phyloP scores from a whole-genome alignment of 1,140 invertebrate species.

The Megalopta genalis region DNA sequence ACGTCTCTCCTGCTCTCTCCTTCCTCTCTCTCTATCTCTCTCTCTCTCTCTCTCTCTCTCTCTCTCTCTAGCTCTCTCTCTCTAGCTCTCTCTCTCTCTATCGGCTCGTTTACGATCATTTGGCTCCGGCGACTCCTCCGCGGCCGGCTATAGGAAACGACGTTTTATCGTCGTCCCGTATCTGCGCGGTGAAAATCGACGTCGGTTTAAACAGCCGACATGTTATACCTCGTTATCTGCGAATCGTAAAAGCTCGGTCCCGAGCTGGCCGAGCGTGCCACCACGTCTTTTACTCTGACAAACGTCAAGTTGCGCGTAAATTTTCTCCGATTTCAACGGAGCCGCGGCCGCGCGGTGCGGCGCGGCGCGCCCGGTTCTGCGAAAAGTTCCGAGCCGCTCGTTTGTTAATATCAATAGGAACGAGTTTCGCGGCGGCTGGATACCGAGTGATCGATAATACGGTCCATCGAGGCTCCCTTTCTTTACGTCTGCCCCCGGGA shows the following conservation, averaged over 20 bases:
- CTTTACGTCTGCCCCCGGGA: neutral
- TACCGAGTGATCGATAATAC: neutral
- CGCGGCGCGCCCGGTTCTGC: too few species aligned
- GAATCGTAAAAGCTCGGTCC: constrained; percentile 3
- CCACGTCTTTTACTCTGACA: constrained; percentile 5
- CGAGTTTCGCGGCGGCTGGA: neutral
- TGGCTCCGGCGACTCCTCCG: constrained; percentile 5
- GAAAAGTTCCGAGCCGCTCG: neutral
- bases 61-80: too few species aligned
- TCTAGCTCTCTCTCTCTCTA: too few species aligned
- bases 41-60: too few species aligned
- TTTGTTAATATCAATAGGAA: neutral
- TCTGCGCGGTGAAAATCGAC: constrained; percentile 2
- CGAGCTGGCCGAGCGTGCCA: neutral
- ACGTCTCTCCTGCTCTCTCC: too few species aligned
- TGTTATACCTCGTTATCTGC: constrained; percentile 10
- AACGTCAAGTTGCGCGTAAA: constrained; percentile 4
- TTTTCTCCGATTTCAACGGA: neutral
- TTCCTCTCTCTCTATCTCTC: too few species aligned
- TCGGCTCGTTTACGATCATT: constrained; percentile 15
- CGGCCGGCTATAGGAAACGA: neutral
- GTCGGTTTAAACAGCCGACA: constrained; percentile 16
- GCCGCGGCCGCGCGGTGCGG: too few species aligned
- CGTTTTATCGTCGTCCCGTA: constrained; percentile 7
- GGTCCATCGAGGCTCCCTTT: neutral